phyloP scores from a whole-genome alignment of 2,113 vertebrate genomes.

The Clinocottus analis region DNA sequence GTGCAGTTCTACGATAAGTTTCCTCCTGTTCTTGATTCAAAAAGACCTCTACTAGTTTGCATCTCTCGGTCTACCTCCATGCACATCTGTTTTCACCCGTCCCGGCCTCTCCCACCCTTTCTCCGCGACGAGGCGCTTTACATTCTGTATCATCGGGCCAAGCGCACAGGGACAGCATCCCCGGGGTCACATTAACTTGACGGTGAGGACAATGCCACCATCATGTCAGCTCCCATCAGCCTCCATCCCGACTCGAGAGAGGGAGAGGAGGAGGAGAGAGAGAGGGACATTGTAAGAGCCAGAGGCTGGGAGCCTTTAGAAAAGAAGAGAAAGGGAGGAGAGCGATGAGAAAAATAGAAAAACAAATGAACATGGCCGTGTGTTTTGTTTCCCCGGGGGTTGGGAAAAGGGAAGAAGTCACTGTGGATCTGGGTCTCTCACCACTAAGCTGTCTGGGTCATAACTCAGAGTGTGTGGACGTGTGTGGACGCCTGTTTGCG shows the following conservation, averaged over 20 bases:
- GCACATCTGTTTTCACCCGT: slow-evolving; percentile 17
- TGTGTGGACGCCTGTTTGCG: slow-evolving; percentile 50
- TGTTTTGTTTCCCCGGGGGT: slow-evolving; percentile 62
- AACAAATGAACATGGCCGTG: slow-evolving; percentile 44
- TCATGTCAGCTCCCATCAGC: slow-evolving; percentile 79
- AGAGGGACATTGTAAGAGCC: slow-evolving; percentile 49
- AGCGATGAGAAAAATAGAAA: slow-evolving; percentile 59
- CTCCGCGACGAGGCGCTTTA: slow-evolving; percentile 46
- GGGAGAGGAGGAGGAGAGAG: slow-evolving; percentile 25
- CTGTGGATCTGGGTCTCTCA: slow-evolving; percentile 68
- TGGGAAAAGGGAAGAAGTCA: slow-evolving; percentile 56
- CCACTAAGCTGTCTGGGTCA: slow-evolving; percentile 57
- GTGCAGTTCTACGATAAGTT: slow-evolving; percentile 1
- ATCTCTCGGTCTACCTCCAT: slow-evolving; percentile 53
- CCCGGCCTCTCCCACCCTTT: slow-evolving; percentile 14
- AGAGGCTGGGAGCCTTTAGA: slow-evolving; percentile 71
- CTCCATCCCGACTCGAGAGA: slow-evolving; percentile 60
- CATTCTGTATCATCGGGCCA: slow-evolving; percentile 64
- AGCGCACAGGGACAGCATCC: slow-evolving; percentile 67
- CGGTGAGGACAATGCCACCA: slow-evolving; percentile 75
- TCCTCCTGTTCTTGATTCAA: slow-evolving; percentile 22
- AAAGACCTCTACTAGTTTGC: slow-evolving; percentile 11
- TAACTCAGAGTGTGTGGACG: slow-evolving; percentile 51
- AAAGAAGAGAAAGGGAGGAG: slow-evolving; percentile 61
- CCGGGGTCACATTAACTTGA: slow-evolving; percentile 73